phyloP scores from a whole-genome alignment of 2,888 invertebrate species.

The Salticus scenicus region DNA sequence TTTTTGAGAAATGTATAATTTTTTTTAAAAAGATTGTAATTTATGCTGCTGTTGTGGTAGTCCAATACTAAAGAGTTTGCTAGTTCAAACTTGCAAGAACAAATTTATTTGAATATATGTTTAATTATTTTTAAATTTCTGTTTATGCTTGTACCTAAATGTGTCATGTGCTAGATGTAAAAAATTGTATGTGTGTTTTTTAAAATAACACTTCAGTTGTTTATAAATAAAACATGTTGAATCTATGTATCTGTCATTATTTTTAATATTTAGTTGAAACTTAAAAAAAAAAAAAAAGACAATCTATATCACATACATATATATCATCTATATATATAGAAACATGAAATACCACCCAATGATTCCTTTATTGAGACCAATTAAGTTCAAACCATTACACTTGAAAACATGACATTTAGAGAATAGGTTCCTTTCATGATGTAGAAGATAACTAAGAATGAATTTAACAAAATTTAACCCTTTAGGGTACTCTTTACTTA shows the following conservation, averaged over 20 bases:
- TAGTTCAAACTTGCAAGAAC: neutral
- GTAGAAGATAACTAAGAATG: no score
- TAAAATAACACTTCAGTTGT: neutral
- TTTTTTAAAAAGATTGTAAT: neutral
- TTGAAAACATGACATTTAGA: no score
- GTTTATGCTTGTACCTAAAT: neutral
- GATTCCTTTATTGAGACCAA: no score
- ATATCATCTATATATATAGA: no score
- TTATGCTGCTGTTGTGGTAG: neutral
- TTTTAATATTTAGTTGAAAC: no score
- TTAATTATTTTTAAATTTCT: neutral
- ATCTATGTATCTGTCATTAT: neutral
- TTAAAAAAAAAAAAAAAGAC: no score
- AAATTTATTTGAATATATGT: slow-evolving; percentile 5
- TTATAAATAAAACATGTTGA: neutral
- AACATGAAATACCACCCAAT: no score
- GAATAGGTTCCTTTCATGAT: no score
- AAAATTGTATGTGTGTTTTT: neutral
- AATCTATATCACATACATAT: no score
- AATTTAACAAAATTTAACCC: no score
- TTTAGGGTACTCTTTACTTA: no score
- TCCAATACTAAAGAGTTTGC: neutral
- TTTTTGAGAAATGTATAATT: neutral
- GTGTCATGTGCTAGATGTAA: neutral
- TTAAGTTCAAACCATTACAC: no score